phyloP scores from a whole-genome alignment of 2,797 vertebrate species.

The Sebastes miniatus region DNA sequence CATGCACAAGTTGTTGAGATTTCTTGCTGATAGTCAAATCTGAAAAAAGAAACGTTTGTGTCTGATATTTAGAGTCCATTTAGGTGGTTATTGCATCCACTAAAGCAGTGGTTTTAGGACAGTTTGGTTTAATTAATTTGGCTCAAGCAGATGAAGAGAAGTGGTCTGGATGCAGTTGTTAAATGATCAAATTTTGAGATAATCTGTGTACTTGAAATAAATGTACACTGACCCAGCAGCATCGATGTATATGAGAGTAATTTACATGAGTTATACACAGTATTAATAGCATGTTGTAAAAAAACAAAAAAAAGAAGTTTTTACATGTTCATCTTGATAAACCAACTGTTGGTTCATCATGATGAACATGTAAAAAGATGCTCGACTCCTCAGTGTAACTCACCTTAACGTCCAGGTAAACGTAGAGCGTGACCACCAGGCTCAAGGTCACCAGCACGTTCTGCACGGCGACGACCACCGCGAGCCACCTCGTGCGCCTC shows the following conservation, averaged over 20 bases:
- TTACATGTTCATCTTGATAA: not conserved
- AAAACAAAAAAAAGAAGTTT: not conserved
- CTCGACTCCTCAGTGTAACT: slow-evolving; percentile 4
- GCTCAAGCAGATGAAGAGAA: not conserved
- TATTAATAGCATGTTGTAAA: too few relatives aligned
- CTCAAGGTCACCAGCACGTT: slow-evolving; percentile 54
- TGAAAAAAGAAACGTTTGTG: not conserved
- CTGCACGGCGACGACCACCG: slow-evolving; percentile 47
- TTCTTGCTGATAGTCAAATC: not conserved
- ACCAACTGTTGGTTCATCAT: not conserved
- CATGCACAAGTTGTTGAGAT: not conserved
- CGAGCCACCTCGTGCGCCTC: slow-evolving; percentile 9
- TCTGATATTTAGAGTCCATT: not conserved
- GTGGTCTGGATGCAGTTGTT: not conserved
- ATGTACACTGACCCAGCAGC: not conserved
- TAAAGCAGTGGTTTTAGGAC: not conserved
- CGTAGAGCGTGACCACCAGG: slow-evolving; percentile 27
- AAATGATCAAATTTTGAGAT: not conserved
- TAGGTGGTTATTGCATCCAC: not conserved
- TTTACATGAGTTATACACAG: not conserved
- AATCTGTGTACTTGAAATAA: not conserved
- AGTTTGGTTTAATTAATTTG: not conserved
- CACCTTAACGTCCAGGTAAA: slow-evolving; percentile 33
- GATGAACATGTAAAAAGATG: not conserved
- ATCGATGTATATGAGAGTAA: not conserved